phyloP scores from a whole-genome alignment of 2,888 invertebrate species.

The Poecilobothrus nobilitatus region DNA sequence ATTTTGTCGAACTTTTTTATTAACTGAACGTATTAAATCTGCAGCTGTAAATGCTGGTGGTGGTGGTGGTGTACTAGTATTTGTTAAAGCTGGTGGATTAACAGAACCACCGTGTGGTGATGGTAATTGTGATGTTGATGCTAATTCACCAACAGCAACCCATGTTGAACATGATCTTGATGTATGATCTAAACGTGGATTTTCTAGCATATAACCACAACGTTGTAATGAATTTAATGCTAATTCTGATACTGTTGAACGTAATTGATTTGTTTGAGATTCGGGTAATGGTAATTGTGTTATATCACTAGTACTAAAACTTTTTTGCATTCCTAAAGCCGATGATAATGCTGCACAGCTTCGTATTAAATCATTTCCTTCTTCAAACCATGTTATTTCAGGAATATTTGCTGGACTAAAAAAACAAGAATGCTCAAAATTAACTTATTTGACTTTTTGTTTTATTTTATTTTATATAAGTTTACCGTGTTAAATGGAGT shows the following conservation, averaged over 20 bases:
- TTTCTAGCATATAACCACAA: slow-evolving; percentile 48
- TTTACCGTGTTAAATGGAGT: slow-evolving; percentile 25
- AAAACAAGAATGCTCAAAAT: not conserved
- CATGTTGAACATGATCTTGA: slow-evolving; percentile 75
- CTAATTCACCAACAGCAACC: slow-evolving; percentile 73
- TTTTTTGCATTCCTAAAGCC: slow-evolving; percentile 70
- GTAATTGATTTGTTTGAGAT: slow-evolving; percentile 32
- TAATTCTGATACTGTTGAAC: slow-evolving; percentile 49
- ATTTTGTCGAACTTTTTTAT: slow-evolving; percentile 75
- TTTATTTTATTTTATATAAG: not conserved
- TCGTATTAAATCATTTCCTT: slow-evolving; percentile 68
- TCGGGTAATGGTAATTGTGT: slow-evolving; percentile 49
- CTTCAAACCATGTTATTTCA: slow-evolving; percentile 60
- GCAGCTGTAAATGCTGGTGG: slow-evolving; percentile 52
- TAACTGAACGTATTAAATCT: slow-evolving; percentile 64
- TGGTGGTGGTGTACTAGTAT: slow-evolving; percentile 29
- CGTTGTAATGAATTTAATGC: slow-evolving; percentile 52
- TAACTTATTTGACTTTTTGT: too few relatives aligned
- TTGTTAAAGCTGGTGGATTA: slow-evolving; percentile 26
- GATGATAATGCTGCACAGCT: slow-evolving; percentile 73
- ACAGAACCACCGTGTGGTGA: slow-evolving; percentile 65
- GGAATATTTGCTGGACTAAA: slow-evolving; percentile 49
- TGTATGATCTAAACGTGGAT: slow-evolving; percentile 50
- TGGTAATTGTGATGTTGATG: slow-evolving; percentile 69
- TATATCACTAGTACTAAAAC: slow-evolving; percentile 76